A percentile compares a stretch with the other conserved stretches of the same genome.
Evolutionary conservation across 2,888 invertebrate genomes (phyloP).

Genomic region (Drosophila trichaetosa): DNA sequence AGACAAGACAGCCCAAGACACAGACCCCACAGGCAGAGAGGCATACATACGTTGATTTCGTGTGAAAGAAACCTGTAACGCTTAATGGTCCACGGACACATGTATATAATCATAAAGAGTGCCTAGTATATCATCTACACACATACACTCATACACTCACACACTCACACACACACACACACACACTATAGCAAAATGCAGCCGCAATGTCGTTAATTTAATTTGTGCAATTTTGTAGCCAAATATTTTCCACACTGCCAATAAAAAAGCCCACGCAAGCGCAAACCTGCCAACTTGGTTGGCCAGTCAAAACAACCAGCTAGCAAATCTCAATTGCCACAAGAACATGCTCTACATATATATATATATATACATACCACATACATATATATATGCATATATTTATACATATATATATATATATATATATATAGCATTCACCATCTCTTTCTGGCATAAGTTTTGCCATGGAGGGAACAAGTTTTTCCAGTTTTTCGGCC

Average conservation of each 20-base stretch:
- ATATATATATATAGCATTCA: slow-evolving; percentile 1
- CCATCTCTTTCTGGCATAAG: slow-evolving; percentile 64
- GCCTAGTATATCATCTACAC: slow-evolving; percentile 36
- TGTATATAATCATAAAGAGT: slow-evolving; percentile 10
- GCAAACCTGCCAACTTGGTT: slow-evolving; percentile 63
- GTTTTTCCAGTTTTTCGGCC: slow-evolving; percentile 76
- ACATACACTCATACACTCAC: slow-evolving; percentile 2
- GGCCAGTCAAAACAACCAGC: slow-evolving; percentile 54
- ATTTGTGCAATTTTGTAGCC: slow-evolving; percentile 78
- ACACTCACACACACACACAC: slow-evolving; percentile 4
- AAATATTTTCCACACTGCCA: slow-evolving; percentile 81
- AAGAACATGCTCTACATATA: slow-evolving; percentile 7
- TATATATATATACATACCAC: slow-evolving; percentile 2
- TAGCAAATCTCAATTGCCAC: slow-evolving; percentile 41
- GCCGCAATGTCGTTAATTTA: slow-evolving; percentile 78
- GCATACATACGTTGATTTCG: slow-evolving; percentile 20
- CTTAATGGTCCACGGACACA: slow-evolving; percentile 16
- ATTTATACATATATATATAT: background rate
- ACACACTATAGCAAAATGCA: slow-evolving; percentile 23
- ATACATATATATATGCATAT: slow-evolving; percentile 7
- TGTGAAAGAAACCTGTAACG: slow-evolving; percentile 56
- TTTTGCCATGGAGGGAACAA: slow-evolving; percentile 58
- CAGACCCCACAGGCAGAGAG: slow-evolving; percentile 73
- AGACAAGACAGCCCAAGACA: background rate
- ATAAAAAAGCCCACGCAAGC: slow-evolving; percentile 79